These are phyloP conservation scores for Papilio glaucus DNA, from an alignment of 1,140 invertebrate species.

Conservation along the genomic window DNA sequence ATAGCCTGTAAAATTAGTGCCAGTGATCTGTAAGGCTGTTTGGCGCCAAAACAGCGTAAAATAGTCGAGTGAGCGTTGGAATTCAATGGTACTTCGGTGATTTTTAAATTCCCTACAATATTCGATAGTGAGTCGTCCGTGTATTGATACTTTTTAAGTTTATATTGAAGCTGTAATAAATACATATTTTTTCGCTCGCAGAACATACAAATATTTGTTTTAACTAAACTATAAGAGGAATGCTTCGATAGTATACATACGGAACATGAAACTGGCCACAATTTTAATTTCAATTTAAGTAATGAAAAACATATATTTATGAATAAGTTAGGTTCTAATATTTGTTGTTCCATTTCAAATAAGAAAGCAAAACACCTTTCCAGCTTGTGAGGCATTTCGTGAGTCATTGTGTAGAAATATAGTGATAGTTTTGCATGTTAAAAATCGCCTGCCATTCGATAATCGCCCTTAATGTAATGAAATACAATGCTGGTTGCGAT, in stretches of 20 bases:
- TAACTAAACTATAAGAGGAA: too few relatives aligned
- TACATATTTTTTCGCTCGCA: not conserved
- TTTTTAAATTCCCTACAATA: conserved; percentile 2
- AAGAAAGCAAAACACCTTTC: not conserved
- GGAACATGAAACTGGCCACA: not conserved
- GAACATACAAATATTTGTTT: too few relatives aligned
- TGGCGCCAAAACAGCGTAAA: conserved; percentile 20
- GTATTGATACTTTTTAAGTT: conserved; percentile 4
- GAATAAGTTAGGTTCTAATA: not conserved
- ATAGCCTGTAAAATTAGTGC: conserved; percentile 1
- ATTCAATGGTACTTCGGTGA: not conserved
- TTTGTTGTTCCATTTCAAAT: not conserved
- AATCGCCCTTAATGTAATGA: not conserved
- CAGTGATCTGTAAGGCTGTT: conserved; percentile 11
- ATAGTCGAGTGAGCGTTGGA: conserved; percentile 2
- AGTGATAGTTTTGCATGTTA: not conserved
- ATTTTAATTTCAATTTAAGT: conserved; percentile 1
- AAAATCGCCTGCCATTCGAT: not conserved
- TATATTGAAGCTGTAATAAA: not conserved
- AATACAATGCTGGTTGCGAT: not conserved
- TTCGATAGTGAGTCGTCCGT: conserved; percentile 9
- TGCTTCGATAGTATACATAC: too few relatives aligned
- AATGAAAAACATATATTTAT: not conserved
- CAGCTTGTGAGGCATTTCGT: not conserved
- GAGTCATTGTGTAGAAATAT: not conserved